Base-by-base conservation (phyloP, 2,113 vertebrate genomes). In the Ochotona princeps region DNA sequence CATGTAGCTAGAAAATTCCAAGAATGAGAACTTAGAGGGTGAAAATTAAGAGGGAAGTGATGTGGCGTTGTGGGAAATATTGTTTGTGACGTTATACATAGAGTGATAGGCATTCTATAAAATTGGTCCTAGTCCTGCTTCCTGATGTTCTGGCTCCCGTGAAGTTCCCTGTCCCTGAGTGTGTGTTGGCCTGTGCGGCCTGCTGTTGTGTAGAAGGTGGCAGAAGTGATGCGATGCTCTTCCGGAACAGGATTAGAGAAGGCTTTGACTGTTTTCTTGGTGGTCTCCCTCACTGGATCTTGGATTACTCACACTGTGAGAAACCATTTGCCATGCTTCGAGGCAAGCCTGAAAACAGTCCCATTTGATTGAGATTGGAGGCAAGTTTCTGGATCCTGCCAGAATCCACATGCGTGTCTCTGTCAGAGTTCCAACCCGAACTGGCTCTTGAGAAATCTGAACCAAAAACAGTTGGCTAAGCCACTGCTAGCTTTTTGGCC, bases 21-120 rank as follows among this genome's bases (percentile, higher is more conserved):
- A 89, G 17, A 13, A 49, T 15, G 13, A 82, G 47, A 75, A 67
- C 0, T 75, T 60, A 60, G 32, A 79, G 26, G 81, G 92, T 84
- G 95, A 95, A 82, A 47, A 57, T 94, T 91, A 89, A 85, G 51
- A 79, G 60, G 17, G 47, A 83, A 30, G 66, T 72, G 47, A 26
- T 67, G 70, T 38, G 81, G 26, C 47, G 38, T 81, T 74, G 13
- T 28, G 47, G n/a, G 51, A 60, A 83, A 14, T 38, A 21, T 30
- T 51, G 26, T 75, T 89, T 95, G 60, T 70, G 70, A 80, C 18
- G 11, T 47, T 18, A 38, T 17, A 4, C 9, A 66, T 28, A 49
- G 3, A 47, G 23, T n/a, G 38, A 15, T 44, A 74, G 14, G 10
- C 30, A 35, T 26, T 5, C 70, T 83, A 26, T 47, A 51, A 67